A percentile compares a stretch with the other conserved stretches of the same genome.
Conservation (phyloP, 2,113 vertebrate species). For the Accipiter virgatus region DNA sequence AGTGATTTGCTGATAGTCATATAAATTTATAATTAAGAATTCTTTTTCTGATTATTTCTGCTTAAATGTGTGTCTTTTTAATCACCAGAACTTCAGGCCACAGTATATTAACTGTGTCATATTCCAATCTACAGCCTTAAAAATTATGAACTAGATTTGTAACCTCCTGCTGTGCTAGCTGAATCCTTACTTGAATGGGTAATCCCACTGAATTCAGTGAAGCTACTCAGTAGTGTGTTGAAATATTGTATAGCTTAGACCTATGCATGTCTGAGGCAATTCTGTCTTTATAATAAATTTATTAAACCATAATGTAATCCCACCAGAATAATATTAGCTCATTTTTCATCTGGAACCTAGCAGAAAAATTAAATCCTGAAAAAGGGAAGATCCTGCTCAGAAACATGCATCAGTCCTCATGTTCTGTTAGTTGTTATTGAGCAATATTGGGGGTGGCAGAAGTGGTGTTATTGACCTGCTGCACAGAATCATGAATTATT, state of each 20-base stretch:
- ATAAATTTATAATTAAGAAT: conserved; percentile 70
- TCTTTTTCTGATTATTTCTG: conserved; percentile 66
- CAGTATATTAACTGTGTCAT: conserved; percentile 49
- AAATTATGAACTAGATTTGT: conserved; percentile 38
- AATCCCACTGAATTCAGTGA: not conserved
- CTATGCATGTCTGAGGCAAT: not conserved
- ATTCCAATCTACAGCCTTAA: conserved; percentile 33
- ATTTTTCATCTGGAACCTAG: not conserved
- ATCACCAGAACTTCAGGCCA: conserved; percentile 62
- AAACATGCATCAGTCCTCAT: not conserved
- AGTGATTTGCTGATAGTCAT: conserved; percentile 51
- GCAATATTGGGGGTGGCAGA: not conserved
- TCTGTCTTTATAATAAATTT: not conserved
- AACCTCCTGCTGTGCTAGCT: not conserved
- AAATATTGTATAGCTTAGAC: not conserved
- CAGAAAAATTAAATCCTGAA: not conserved
- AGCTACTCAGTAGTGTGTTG: not conserved
- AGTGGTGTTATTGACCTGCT: not conserved
- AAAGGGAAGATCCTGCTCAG: not conserved
- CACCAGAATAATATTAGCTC: not conserved
- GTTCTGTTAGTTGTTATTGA: not conserved
- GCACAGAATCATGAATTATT: not conserved
- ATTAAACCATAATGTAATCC: not conserved
- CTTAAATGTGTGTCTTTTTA: conserved; percentile 64
- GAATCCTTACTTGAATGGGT: not conserved